Percentiles rank a stretch among this genome's conserved stretches.
Conservation (phyloP, 2,797 vertebrate genomes). For the Acanthornis magna region DNA sequence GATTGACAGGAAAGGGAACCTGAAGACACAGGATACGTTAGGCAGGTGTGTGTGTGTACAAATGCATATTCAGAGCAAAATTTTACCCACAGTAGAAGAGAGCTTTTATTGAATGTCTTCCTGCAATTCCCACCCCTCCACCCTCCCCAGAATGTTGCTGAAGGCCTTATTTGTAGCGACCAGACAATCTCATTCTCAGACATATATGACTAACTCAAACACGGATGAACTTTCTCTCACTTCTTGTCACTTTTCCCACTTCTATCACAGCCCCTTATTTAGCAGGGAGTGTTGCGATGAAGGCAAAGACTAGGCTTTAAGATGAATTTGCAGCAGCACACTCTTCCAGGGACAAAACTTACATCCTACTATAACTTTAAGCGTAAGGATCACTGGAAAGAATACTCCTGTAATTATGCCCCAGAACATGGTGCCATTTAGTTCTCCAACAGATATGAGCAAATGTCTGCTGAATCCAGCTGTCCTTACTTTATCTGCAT, state of each 20-base stretch:
- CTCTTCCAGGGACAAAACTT: not conserved
- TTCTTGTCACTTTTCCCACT: not conserved
- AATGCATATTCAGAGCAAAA: not conserved
- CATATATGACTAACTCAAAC: not conserved
- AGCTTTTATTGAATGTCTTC: not conserved
- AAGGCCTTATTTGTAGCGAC: not conserved
- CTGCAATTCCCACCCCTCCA: not conserved
- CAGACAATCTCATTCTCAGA: not conserved
- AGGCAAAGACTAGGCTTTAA: not conserved
- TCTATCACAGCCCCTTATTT: not conserved
- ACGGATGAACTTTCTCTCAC: not conserved
- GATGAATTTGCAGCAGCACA: not conserved
- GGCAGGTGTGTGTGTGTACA: not conserved
- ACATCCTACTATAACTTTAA: not conserved
- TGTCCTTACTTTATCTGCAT: not conserved
- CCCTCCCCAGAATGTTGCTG: not conserved
- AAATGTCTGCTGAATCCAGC: not conserved
- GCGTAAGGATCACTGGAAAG: not conserved
- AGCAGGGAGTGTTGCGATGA: not conserved
- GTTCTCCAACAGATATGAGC: not conserved
- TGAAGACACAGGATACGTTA: constrained; percentile 60
- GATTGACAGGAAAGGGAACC: constrained; percentile 86
- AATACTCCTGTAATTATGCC: not conserved
- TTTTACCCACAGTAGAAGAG: not conserved
- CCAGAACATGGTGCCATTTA: not conserved